Conservation (phyloP, 64 coral and sea anemone genomes). For the Pachyseris speciosa region DNA sequence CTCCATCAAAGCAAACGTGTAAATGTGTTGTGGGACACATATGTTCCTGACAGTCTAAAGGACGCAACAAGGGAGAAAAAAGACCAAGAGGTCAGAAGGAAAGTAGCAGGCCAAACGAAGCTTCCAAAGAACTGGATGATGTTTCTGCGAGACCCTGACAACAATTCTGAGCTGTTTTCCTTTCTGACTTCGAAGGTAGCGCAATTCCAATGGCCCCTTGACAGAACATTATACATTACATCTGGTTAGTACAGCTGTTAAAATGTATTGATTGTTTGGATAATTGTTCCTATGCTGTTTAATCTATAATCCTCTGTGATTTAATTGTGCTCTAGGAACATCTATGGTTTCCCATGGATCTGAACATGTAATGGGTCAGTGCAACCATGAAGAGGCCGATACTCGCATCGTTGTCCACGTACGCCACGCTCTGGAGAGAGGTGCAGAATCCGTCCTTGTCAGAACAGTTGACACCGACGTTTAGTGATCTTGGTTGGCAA, state of each 20-base stretch:
- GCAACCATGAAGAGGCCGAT: conserved; percentile 64
- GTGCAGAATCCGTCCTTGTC: not conserved
- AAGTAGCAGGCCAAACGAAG: conserved; percentile 65
- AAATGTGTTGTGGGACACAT: conserved; percentile 56
- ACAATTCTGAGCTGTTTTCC: conserved; percentile 28
- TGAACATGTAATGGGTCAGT: conserved; percentile 26
- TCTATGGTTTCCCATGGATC: conserved; percentile 55
- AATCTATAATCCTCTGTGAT: not conserved
- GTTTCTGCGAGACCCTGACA: conserved; percentile 54
- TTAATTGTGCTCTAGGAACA: conserved; percentile 23
- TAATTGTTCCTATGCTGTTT: not conserved
- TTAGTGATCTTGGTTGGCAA: conserved; percentile 41
- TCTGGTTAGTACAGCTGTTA: conserved; percentile 34
- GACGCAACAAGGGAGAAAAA: conserved; percentile 58
- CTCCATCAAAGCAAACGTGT: conserved; percentile 25
- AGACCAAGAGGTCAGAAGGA: conserved; percentile 51
- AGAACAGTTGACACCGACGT: conserved; percentile 27
- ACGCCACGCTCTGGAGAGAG: not conserved
- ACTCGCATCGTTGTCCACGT: conserved; percentile 55
- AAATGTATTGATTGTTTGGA: not conserved
- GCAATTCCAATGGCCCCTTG: not conserved
- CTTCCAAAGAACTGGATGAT: conserved; percentile 64
- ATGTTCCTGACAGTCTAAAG: conserved; percentile 64
- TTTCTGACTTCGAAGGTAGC: conserved; percentile 13
- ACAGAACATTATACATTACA: conserved; percentile 53